Conservation (phyloP, 2,797 vertebrate genomes). For the Chiloscyllium punctatum region DNA sequence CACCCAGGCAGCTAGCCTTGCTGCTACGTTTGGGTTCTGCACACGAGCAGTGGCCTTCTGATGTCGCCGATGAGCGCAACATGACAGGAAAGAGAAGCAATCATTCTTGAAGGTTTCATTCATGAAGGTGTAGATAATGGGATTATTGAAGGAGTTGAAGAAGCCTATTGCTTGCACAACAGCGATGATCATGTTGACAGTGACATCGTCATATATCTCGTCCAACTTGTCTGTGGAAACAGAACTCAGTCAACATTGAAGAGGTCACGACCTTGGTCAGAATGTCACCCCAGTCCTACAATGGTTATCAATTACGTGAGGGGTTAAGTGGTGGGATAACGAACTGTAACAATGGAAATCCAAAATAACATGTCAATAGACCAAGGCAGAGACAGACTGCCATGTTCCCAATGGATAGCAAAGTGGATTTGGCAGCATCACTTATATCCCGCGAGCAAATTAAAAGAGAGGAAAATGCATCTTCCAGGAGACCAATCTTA, state of each 20-base stretch:
- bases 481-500: not conserved
- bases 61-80: conserved; percentile 50
- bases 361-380: not conserved
- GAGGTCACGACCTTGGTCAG: not conserved
- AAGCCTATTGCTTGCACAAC: conserved; percentile 74
- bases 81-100: conserved; percentile 62
- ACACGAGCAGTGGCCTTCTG: not conserved
- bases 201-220: conserved; percentile 64
- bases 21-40: not conserved
- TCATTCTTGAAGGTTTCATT: conserved; percentile 77
- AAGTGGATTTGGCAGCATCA: not conserved
- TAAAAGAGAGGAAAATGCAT: not conserved
- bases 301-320: not conserved
- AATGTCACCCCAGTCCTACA: not conserved
- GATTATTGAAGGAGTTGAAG: conserved; percentile 78
- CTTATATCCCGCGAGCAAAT: not conserved
- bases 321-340: not conserved
- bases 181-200: conserved; percentile 66
- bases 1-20: not conserved
- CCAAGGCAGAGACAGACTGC: not conserved
- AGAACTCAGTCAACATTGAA: not conserved
- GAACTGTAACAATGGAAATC: not conserved
- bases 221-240: conserved; percentile 62
- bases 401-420: not conserved
- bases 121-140: conserved; percentile 75